Evolutionary conservation across 2,113 vertebrate species (phyloP).

Genomic region (Nycticebus coucang): DNA sequence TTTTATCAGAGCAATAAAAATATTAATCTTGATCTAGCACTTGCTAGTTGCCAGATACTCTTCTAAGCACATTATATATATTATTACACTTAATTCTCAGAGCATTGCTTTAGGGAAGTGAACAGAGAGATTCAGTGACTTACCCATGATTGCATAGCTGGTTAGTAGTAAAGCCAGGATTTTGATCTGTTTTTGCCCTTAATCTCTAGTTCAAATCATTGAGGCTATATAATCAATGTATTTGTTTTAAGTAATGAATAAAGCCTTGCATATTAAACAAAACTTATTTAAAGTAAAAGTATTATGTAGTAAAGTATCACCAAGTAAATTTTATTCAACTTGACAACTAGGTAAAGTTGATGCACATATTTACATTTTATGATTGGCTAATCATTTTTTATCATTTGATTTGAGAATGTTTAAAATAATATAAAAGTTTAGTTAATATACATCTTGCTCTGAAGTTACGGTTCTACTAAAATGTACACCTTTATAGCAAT

Average conservation of each 20-base stretch:
- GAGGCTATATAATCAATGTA: neutral
- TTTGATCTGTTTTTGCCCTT: neutral
- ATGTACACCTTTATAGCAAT: neutral
- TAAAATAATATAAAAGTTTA: neutral
- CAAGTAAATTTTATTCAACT: neutral
- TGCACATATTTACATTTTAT: neutral
- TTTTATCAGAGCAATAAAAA: neutral
- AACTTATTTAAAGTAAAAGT: neutral
- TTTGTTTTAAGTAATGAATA: neutral
- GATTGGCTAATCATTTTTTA: neutral
- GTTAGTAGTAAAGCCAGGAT: no score
- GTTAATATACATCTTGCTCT: neutral
- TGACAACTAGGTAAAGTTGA: neutral
- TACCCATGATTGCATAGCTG: no score
- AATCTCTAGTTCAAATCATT: neutral
- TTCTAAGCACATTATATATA: neutral
- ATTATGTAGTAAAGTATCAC: neutral
- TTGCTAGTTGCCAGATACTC: neutral
- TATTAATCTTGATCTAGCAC: neutral
- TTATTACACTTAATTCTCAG: neutral
- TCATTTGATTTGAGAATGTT: constrained; percentile 18
- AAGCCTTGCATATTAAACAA: neutral
- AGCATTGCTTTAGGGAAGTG: neutral
- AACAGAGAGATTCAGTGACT: neutral
- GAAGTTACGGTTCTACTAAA: neutral